phyloP scores from a whole-genome alignment of 2,113 vertebrate genomes.

The Rousettus leschenaultii region DNA sequence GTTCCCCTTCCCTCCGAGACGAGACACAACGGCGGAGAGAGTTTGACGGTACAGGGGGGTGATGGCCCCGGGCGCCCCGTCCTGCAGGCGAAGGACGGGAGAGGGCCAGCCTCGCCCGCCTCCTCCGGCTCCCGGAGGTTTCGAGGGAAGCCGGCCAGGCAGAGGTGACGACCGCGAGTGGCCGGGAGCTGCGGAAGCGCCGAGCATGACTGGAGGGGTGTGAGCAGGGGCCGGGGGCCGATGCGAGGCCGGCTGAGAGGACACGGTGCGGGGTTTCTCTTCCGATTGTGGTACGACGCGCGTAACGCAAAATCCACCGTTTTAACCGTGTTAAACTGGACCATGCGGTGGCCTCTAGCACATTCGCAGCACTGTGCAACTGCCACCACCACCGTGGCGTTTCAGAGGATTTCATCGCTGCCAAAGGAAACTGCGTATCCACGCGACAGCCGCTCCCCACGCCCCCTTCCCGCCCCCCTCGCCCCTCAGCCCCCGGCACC shows the following conservation, averaged over 20 bases:
- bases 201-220: not conserved
- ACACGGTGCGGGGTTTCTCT: not conserved
- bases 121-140: not conserved
- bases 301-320: not conserved
- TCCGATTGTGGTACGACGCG: not conserved
- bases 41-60: not conserved
- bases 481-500: no score
- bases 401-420: not conserved
- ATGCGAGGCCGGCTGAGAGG: not conserved
- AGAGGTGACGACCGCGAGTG: accelerated
- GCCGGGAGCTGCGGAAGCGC: not conserved
- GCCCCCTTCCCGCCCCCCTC: no score
- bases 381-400: not conserved
- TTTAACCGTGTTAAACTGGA: no score
- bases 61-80: accelerated
- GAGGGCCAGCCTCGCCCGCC: not conserved
- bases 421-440: not conserved
- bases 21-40: no score
- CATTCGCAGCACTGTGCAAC: not conserved
- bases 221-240: not conserved
- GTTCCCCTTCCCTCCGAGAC: not conserved
- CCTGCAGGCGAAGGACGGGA: not conserved
- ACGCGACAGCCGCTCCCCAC: no score
- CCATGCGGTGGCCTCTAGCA: not conserved
- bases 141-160: not conserved